phyloP scores from a whole-genome alignment of 2,888 invertebrate species.

The Drosophila engyochracea region DNA sequence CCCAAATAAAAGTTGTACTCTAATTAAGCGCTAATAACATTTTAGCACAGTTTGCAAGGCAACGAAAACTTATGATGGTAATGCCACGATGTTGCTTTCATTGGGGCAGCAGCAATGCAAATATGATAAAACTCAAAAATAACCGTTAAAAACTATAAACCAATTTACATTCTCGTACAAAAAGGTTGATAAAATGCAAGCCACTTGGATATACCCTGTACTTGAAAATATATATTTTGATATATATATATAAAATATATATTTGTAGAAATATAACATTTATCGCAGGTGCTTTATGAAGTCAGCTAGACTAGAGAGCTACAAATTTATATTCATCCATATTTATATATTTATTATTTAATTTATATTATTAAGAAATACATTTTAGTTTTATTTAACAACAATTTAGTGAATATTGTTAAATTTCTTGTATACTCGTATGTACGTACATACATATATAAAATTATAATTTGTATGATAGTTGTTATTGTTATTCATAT shows the following conservation, averaged over 20 bases:
- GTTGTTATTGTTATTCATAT: neutral
- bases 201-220: neutral
- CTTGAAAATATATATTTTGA: neutral
- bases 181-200: constrained; percentile 29
- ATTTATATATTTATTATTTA: neutral
- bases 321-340: too few relatives aligned
- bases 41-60: constrained; percentile 59
- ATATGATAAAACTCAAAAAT: constrained; percentile 39
- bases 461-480: neutral
- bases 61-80: constrained; percentile 37
- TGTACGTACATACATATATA: neutral
- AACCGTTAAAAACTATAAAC: constrained; percentile 28
- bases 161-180: constrained; percentile 35
- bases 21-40: constrained; percentile 79
- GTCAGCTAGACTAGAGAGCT: too few relatives aligned
- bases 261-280: neutral
- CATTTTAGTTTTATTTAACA: constrained; percentile 72
- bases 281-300: neutral
- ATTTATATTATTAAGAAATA: constrained; percentile 17
- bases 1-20: constrained; percentile 65
- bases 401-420: neutral
- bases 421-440: neutral
- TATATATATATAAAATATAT: too few relatives aligned
- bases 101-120: constrained; percentile 34
- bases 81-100: constrained; percentile 11